phyloP scores from a whole-genome alignment of 2,113 vertebrate genomes.

The Takifugu bimaculatus region DNA sequence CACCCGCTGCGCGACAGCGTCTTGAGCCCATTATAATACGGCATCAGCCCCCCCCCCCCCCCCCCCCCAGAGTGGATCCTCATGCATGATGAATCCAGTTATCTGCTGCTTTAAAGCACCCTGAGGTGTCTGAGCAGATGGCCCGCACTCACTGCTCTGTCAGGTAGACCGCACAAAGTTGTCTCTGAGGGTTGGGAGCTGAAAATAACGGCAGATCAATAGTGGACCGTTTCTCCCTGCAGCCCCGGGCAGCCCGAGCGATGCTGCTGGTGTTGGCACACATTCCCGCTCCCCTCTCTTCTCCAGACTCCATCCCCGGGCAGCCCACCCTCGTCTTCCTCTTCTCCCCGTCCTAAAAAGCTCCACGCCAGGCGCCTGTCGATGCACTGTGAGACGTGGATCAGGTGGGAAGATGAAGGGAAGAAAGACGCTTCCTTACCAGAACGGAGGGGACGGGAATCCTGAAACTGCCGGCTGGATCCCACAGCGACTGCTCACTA shows the following conservation, averaged over 20 bases:
- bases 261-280: conserved; percentile 41
- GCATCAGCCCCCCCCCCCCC: not conserved
- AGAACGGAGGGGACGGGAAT: conserved; percentile 52
- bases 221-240: conserved; percentile 30
- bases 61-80: not conserved
- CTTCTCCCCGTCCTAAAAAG: conserved; percentile 8
- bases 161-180: conserved; percentile 51
- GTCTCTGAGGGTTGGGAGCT: conserved; percentile 34
- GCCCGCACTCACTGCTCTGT: conserved; percentile 9
- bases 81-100: not conserved
- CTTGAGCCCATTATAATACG: not conserved
- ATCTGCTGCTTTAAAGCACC: not conserved
- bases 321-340: conserved; percentile 17
- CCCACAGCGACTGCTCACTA: conserved; percentile 65
- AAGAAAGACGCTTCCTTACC: conserved; percentile 49
- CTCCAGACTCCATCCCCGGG: conserved; percentile 16
- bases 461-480: conserved; percentile 62
- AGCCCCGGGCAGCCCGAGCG: conserved; percentile 48
- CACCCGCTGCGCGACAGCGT: conserved; percentile 10
- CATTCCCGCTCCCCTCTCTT: conserved; percentile 25
- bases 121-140: not conserved
- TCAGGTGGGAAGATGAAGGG: conserved; percentile 20
- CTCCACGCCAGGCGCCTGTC: conserved; percentile 33
- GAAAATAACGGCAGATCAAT: conserved; percentile 67
- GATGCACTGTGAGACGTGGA: conserved; percentile 50